A percentile compares a stretch with the other conserved stretches of the same genome.
Conservation (phyloP, 2,113 vertebrate species). For the Ardeotis arabs region DNA sequence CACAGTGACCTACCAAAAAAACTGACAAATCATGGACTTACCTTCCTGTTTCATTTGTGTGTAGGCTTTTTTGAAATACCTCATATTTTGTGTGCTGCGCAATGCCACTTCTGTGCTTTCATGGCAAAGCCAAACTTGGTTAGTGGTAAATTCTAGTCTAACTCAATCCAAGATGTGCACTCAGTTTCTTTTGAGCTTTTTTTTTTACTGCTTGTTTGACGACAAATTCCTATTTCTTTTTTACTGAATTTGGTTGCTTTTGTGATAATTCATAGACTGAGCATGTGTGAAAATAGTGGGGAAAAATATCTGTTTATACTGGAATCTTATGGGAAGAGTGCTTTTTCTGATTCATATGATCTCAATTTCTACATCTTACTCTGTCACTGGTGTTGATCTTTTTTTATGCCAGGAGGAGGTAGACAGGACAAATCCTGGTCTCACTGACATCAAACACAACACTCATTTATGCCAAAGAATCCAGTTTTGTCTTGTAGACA, state of each 20-base stretch:
- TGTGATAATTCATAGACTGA: neutral
- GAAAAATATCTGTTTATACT: neutral
- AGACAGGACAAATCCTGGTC: neutral
- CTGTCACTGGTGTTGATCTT: neutral
- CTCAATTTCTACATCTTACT: neutral
- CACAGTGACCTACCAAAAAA: neutral
- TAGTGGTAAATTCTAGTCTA: neutral
- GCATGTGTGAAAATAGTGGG: neutral
- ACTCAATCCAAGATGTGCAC: neutral
- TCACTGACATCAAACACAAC: neutral
- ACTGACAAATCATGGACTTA: no score
- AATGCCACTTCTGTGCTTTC: neutral
- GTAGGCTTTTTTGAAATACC: neutral
- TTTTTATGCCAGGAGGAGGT: neutral
- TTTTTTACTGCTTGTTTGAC: neutral
- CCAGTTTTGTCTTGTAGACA: neutral
- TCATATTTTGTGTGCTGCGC: neutral
- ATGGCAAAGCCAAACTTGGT: neutral
- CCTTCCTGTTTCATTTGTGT: neutral
- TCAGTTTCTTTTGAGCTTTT: neutral
- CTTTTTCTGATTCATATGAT: fast-evolving
- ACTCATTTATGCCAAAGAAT: neutral
- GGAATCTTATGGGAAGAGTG: neutral
- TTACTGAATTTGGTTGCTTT: neutral
- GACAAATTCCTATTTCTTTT: neutral